Conservation (phyloP, 1,140 invertebrate genomes). For the Nasonia vitripennis region DNA sequence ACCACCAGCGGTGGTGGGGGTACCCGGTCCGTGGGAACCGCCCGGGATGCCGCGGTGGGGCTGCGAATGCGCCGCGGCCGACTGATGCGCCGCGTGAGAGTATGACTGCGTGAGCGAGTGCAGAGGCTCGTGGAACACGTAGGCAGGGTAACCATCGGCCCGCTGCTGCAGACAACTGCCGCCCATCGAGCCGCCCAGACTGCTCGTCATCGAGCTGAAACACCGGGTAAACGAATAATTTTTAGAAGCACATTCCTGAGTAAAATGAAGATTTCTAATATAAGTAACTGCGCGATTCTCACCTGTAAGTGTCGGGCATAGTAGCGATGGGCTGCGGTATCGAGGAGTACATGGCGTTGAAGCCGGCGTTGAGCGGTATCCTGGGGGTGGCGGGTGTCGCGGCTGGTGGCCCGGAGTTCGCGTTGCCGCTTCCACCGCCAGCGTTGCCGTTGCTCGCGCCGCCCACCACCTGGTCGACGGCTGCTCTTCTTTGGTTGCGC, state of each 20-base stretch:
- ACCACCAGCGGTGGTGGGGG: slow-evolving; percentile 70
- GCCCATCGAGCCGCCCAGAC: slow-evolving; percentile 84
- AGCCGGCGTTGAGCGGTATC: slow-evolving; percentile 89
- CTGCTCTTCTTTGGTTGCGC: slow-evolving; percentile 88
- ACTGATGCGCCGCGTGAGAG: slow-evolving; percentile 73
- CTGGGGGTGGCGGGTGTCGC: slow-evolving; percentile 79
- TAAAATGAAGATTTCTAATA: no score
- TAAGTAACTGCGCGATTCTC: slow-evolving; percentile 52
- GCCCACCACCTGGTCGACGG: slow-evolving; percentile 76
- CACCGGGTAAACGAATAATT: not conserved
- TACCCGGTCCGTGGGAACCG: slow-evolving; percentile 68
- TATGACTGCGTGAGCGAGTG: slow-evolving; percentile 81
- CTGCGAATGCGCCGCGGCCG: slow-evolving; percentile 75
- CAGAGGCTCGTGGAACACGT: slow-evolving; percentile 95
- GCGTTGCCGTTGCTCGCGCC: slow-evolving; percentile 70
- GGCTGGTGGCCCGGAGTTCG: slow-evolving; percentile 77
- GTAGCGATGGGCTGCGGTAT: slow-evolving; percentile 95
- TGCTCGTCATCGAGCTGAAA: slow-evolving; percentile 86
- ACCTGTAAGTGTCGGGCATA: slow-evolving; percentile 96
- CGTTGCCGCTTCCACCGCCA: slow-evolving; percentile 70
- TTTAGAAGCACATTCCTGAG: not conserved
- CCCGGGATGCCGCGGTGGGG: slow-evolving; percentile 69
- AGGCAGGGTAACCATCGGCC: slow-evolving; percentile 87
- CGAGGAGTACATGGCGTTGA: slow-evolving; percentile 96
- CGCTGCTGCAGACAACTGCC: slow-evolving; percentile 93